Evolutionary conservation across 2,888 invertebrate species (phyloP), one percentile per base, ranked within the genome.

Genomic region (Marasmarcha lunaedactyla): DNA sequence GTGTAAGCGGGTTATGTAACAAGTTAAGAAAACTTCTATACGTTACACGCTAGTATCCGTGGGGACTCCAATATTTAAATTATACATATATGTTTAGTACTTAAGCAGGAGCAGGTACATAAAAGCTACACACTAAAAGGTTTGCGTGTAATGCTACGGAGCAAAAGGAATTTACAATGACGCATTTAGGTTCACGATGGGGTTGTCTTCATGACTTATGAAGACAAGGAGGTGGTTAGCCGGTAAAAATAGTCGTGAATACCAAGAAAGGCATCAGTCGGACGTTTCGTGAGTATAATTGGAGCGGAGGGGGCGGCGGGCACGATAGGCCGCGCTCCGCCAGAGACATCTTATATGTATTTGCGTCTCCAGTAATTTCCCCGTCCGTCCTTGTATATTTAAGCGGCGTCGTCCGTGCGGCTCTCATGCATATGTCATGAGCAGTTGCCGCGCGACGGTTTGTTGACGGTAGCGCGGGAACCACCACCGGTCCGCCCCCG

Each of bases 381-480:
- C 63, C 63, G 68, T 63, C 63, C 63, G 71, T 73, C 69, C 72
- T 77, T 77, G 77, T 76, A 78, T 77, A 79, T 78, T 78, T 71
- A 73, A 77, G 68, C 66, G 69, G 57, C 57, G 62, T 63, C 61
- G 71, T 59, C 69, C 60, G 60, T 58, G 67, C 65, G 67, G 59
- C 65, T 74, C 71, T 79, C 78, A 83, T 83, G 79, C 81, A 83
- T 81, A 79, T 79, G 78, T 83, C 78, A 83, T 83, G 81, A 83
- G 74, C 71, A 64, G 83, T 83, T 81, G 81, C 83, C 63, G 57
- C 46, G 83, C 79, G 69, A 81, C 81, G 60, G 79, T 81, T 83
- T 83, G 83, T 83, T 83, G 83, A 62, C 79, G 74, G 71, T 72
- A 54, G 60, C 73, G 73, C 74, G 78, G 76, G 77, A 79, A 78